These are phyloP conservation scores for Xiphorhynchus erythropygius DNA, from an alignment of 2,797 vertebrate genomes.

Conservation along the genomic window DNA sequence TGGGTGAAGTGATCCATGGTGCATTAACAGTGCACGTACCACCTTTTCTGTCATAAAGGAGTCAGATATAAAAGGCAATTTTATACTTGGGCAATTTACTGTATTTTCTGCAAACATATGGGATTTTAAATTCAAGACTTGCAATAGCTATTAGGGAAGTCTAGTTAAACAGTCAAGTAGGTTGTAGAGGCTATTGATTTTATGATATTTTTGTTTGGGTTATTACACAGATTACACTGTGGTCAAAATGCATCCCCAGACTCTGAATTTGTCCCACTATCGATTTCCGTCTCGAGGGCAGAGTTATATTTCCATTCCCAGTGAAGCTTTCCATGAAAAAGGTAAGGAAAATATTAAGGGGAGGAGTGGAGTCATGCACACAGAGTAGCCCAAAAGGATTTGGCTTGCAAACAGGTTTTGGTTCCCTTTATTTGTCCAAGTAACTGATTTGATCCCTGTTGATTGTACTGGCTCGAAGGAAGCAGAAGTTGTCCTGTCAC, in stretches of 20 bases:
- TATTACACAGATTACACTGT: slow-evolving; percentile 86
- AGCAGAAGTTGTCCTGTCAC: neutral
- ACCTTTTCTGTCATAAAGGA: neutral
- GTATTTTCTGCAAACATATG: neutral
- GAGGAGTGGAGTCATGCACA: neutral
- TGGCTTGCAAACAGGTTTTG: neutral
- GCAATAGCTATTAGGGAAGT: neutral
- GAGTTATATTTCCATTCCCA: slow-evolving; percentile 90
- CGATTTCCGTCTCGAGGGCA: slow-evolving; percentile 89
- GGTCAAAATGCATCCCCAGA: slow-evolving; percentile 83
- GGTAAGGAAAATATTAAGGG: slow-evolving; percentile 76
- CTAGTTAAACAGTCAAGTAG: neutral
- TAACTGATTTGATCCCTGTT: neutral
- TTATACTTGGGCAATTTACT: neutral
- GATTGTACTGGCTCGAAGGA: neutral
- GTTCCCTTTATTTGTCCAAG: neutral
- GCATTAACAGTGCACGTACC: fast-evolving
- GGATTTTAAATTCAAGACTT: neutral
- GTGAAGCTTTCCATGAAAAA: slow-evolving; percentile 84
- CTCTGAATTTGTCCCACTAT: slow-evolving; percentile 82
- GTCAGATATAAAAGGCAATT: neutral
- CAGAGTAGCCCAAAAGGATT: neutral
- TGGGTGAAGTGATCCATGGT: neutral
- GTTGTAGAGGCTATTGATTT: neutral
- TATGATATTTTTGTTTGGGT: neutral